Base-by-base conservation (phyloP, 2,113 vertebrate species). In the Trochalopteron elliotii region DNA sequence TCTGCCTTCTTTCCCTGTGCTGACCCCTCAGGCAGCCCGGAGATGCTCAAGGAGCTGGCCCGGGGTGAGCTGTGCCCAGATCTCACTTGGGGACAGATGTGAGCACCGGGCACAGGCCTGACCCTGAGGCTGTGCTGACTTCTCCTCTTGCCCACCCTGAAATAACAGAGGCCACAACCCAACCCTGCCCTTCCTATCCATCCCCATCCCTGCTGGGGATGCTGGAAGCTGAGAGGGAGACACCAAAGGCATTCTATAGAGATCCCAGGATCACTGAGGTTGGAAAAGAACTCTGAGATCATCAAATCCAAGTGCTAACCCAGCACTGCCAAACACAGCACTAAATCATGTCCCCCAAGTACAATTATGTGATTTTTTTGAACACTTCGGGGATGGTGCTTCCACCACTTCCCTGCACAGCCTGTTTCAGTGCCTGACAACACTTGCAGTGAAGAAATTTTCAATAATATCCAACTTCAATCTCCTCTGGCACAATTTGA, bases 91-190 rank as follows among this genome's bases (percentile, higher is more conserved):
- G 8, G 23, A 3, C 61, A 53, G 19, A 13, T 11, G 35, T 42
- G 14, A 17, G 37, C 3, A 13, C 8, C 1, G 12, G 49, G 28
- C 49, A 15, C 0, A 1, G 18, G 30, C 42, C 59, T 10, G 60
- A 4, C 0, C 0, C 52, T 17, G 39, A 2, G 0, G 0, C 25
- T 25, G 14, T 0, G 4, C 9, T 14, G 87, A 3, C 10, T 8
- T 59, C 19, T 24, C 6, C 9, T n/a, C 56, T n/a, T 27, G 12
- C 37, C 50, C 42, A 2, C 23, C 39, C 59, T 33, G 28, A 30
- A n/a, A 42, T 8, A n/a, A 13, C 6, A 0, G 44, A 44, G 35
- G 11, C 44, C 57, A 45, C 9, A 13, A 25, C 59, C 4, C 77
- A 27, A 2, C 17, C 31, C 69, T 68, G 27, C 14, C 63, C 35